Base-by-base conservation (phyloP, 2,797 vertebrate species). In the Sibirionetta formosa region DNA sequence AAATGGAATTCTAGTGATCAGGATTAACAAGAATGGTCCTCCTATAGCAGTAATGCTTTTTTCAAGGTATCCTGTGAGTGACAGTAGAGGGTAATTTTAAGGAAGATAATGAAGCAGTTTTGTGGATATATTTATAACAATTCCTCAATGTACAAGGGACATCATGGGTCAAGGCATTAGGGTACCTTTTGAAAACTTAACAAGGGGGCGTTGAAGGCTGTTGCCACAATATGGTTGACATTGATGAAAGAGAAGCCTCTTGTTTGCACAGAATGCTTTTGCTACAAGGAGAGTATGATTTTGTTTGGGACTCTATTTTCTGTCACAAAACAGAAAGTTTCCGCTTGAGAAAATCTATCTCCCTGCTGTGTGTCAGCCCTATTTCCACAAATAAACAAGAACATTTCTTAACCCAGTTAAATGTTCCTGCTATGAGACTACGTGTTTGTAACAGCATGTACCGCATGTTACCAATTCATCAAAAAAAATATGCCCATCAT, bases 381-480 rank as follows among this genome's bases (percentile, higher is more conserved):
- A 63, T 63, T 93, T 94, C 31, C 16, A 61, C 82, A 91, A 96
- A 93, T 75, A 95, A 96, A 83, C 7, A 88, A 88, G 33, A 77
- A 15, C 14, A 88, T 86, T 94, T 90, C 51, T 94, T 88, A 91
- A 88, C 38, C 38, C 63, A 65, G n/a, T 31, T 79, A 94, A 88
- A 85, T 27, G n/a, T 58, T 92, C 65, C n/a, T 82, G n/a, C 35
- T 78, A 71, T 24, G 64, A 72, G 64, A 88, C 65, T 57, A 38
- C 1, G 1, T 38, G 31, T 64, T 86, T 29, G 26, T 88, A 93
- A 73, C 29, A 68, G 16, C 29, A 50, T n/a, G 26, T 26, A 61
- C 50, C 82, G 16, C 11, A 44, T 38, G 15, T 18, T 60, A 91
- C 10, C 16, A 77, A 60, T 87, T 89, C 24, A 63, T 66, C 0